A percentile compares a stretch with the other conserved stretches of the same genome.
These are phyloP conservation scores for Irena cyanogastra DNA, from an alignment of 2,113 vertebrate genomes.

Conservation along the genomic window DNA sequence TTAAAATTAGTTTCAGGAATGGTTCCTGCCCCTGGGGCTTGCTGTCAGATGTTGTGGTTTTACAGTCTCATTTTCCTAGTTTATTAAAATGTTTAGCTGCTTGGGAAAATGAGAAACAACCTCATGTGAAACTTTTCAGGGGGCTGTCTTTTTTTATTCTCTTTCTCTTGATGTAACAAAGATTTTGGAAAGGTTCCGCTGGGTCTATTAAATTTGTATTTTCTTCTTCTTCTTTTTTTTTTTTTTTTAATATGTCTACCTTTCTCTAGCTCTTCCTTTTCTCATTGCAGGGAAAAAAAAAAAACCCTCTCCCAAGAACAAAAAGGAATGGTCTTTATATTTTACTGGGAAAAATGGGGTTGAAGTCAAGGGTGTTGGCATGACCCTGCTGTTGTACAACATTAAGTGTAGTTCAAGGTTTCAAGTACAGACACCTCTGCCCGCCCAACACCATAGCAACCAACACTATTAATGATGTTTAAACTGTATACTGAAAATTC, in stretches of 20 bases:
- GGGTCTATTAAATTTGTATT: neutral
- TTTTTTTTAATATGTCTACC: neutral
- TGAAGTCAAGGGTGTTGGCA: slow-evolving; percentile 31
- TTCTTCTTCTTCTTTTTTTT: neutral
- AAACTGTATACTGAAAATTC: slow-evolving; percentile 18
- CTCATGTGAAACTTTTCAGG: slow-evolving; percentile 13
- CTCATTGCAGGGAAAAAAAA: neutral
- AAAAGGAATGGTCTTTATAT: neutral
- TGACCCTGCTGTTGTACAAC: slow-evolving; percentile 31
- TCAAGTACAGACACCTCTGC: neutral
- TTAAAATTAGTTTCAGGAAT: slow-evolving; percentile 60
- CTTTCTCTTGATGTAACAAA: slow-evolving; percentile 6
- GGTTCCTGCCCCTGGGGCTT: slow-evolving; percentile 22
- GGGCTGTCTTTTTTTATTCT: neutral
- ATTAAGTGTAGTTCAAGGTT: slow-evolving; percentile 10
- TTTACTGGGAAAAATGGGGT: slow-evolving; percentile 2
- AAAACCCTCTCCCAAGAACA: neutral
- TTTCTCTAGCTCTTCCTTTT: neutral
- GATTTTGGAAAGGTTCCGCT: neutral
- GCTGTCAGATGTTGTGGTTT: slow-evolving; percentile 49
- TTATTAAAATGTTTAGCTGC: slow-evolving; percentile 51
- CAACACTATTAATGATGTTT: slow-evolving; percentile 27
- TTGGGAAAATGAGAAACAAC: slow-evolving; percentile 25
- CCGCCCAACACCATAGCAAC: slow-evolving; percentile 54
- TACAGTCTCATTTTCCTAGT: slow-evolving; percentile 39